Conservation (phyloP, 2,797 vertebrate species). For the Trachops cirrhosus region DNA sequence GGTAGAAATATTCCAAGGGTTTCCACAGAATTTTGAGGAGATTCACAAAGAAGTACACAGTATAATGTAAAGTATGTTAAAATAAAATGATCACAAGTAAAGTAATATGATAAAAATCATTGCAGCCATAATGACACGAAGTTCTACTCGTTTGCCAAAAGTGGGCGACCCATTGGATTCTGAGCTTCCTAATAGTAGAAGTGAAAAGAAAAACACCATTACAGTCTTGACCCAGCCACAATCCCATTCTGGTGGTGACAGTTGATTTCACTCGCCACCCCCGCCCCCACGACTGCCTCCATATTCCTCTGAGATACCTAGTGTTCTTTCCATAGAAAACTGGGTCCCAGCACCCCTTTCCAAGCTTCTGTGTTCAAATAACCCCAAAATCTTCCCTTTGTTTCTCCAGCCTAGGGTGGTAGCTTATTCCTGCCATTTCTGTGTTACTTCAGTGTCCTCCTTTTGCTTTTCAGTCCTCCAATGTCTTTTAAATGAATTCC, state of each 20-base stretch:
- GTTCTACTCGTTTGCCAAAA: not conserved
- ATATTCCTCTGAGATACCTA: not conserved
- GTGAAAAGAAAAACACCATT: not conserved
- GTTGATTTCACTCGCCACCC: not conserved
- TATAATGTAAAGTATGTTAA: not conserved
- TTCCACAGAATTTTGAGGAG: not conserved
- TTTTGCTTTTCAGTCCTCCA: not conserved
- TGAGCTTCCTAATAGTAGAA: not conserved
- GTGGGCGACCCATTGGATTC: not conserved
- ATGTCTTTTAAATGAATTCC: not conserved
- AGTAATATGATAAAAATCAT: not conserved
- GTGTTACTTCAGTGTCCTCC: not conserved
- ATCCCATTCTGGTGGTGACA: not conserved
- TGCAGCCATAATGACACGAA: not conserved
- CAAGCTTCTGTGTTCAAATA: not conserved
- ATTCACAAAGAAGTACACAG: not conserved
- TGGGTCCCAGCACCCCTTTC: not conserved
- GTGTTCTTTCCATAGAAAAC: not conserved
- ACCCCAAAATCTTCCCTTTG: not conserved
- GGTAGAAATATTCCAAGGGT: not conserved
- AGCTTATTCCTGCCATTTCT: not conserved
- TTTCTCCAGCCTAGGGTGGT: not conserved
- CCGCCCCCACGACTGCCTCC: rapidly evolving
- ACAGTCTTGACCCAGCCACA: not conserved
- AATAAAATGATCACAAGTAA: not conserved